These are phyloP conservation scores for Bombus pascuorum DNA, from an alignment of 1,140 invertebrate genomes.

Conservation along the genomic window DNA sequence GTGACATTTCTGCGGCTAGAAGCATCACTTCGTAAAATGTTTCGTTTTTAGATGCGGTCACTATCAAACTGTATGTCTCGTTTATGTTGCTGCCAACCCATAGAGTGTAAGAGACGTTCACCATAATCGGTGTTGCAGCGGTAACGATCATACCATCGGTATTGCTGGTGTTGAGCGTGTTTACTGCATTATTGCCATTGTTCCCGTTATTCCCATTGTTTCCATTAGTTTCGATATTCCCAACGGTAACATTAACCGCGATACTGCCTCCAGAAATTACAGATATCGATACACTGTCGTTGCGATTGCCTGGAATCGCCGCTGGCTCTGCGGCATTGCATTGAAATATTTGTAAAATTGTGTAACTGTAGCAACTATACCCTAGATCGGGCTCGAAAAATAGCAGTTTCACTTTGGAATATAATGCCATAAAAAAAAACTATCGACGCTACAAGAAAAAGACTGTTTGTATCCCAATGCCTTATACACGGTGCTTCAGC, in stretches of 20 bases:
- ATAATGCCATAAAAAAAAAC: too few species aligned
- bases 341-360: background rate
- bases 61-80: slow-evolving; percentile 87
- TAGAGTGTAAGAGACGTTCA: slow-evolving; percentile 91
- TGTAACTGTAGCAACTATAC: too few species aligned
- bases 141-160: slow-evolving; percentile 52
- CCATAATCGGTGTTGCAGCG: slow-evolving; percentile 70
- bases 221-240: background rate
- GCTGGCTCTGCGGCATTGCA: slow-evolving; percentile 28
- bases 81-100: slow-evolving; percentile 93
- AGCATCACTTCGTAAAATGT: slow-evolving; percentile 94
- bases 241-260: slow-evolving; percentile 59
- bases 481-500: too few species aligned
- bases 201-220: background rate
- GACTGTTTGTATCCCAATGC: too few species aligned
- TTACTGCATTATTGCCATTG: background rate
- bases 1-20: slow-evolving; percentile 90
- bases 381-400: too few species aligned
- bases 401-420: too few species aligned
- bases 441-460: too few species aligned
- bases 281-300: background rate
- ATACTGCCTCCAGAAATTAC: background rate
- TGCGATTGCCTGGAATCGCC: slow-evolving; percentile 63
- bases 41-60: slow-evolving; percentile 88
- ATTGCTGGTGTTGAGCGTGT: slow-evolving; percentile 49